Evolutionary conservation across 2,797 vertebrate species (phyloP).

Genomic region (Acipenser oxyrinchus): DNA sequence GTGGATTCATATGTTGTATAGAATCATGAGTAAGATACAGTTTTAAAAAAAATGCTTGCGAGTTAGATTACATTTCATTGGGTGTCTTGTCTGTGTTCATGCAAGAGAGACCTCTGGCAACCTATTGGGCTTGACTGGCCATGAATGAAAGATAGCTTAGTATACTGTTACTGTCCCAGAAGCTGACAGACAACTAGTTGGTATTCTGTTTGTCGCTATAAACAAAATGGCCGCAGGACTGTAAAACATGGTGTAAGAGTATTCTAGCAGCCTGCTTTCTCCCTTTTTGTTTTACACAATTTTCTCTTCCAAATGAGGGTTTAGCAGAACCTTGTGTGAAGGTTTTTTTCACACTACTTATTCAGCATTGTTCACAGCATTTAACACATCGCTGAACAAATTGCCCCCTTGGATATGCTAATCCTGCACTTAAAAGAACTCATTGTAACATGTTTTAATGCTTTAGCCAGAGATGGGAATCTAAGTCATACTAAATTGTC

Average conservation of each 20-base stretch:
- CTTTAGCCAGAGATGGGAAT: slow-evolving; percentile 63
- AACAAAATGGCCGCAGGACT: slow-evolving; percentile 16
- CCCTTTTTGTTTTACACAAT: slow-evolving; percentile 39
- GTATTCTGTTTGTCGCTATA: slow-evolving; percentile 22
- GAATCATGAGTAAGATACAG: too few relatives aligned
- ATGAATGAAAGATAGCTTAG: slow-evolving; percentile 42
- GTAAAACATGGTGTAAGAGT: slow-evolving; percentile 13
- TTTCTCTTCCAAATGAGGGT: slow-evolving; percentile 58
- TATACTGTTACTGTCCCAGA: too few relatives aligned
- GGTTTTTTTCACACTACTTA: slow-evolving; percentile 32
- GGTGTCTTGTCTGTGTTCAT: slow-evolving; percentile 4
- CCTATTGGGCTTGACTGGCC: slow-evolving; percentile 48
- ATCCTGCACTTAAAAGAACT: slow-evolving; percentile 79
- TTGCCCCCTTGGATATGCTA: slow-evolving; percentile 74
- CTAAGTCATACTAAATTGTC: slow-evolving; percentile 55
- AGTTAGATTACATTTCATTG: slow-evolving; percentile 36
- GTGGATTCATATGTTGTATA: too few relatives aligned
- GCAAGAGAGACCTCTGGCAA: slow-evolving; percentile 28
- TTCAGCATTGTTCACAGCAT: slow-evolving; percentile 74
- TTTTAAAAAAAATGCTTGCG: slow-evolving; percentile 25
- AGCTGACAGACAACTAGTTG: slow-evolving; percentile 16
- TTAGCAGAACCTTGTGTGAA: slow-evolving; percentile 50
- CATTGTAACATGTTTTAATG: slow-evolving; percentile 76
- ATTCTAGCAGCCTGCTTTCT: slow-evolving; percentile 7
- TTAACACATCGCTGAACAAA: slow-evolving; percentile 91